Base-by-base conservation (phyloP, 2,113 vertebrate species). In the Nycticorax nycticorax region DNA sequence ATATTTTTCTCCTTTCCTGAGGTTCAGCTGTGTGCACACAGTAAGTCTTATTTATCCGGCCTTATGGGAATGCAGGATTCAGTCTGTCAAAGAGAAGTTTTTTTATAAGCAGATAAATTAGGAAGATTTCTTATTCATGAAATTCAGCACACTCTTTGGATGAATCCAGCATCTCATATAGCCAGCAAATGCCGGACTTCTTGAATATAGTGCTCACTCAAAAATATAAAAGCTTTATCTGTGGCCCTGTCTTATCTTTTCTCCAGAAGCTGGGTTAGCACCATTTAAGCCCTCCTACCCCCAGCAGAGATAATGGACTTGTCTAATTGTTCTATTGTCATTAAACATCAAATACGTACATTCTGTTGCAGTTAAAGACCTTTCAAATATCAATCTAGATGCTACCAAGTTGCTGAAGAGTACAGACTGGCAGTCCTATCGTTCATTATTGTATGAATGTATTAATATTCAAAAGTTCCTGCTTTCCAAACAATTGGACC, bases 381-480 rank as follows among this genome's bases (percentile, higher is more conserved):
- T 92, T 84, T 64, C 52, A 67, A 21, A 48, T 48, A 39, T 39
- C 20, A 9, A 1, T 77, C 60, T 78, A 28, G 69, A 35, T 75
- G 60, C 33, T 75, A 87, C 60, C 62, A 68, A 77, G 32, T 47
- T 88, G 50, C 79, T 81, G 19, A 84, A 53, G 76, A 68, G 43
- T 20, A 26, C 32, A 39, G 80, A 30, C 13, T 41, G 19, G 60
- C 56, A 84, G 28, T n/a, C 45, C 63, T 84, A 33, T 41, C 56
- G 12, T 76, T 93, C 66, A 10, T 45, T 74, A 23, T 66, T 64
- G 5, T 41, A 6, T 26, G 19, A 78, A 6, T 20, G 11, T 56
- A 53, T 97, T 87, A 93, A 89, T 91, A 92, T 94, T 89, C 53
- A 92, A 3, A 81, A 89, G n/a, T 52, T 89, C 56, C 62, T 89